Base-by-base conservation (phyloP, 2,113 vertebrate species). In the Tamias sibiricus region DNA sequence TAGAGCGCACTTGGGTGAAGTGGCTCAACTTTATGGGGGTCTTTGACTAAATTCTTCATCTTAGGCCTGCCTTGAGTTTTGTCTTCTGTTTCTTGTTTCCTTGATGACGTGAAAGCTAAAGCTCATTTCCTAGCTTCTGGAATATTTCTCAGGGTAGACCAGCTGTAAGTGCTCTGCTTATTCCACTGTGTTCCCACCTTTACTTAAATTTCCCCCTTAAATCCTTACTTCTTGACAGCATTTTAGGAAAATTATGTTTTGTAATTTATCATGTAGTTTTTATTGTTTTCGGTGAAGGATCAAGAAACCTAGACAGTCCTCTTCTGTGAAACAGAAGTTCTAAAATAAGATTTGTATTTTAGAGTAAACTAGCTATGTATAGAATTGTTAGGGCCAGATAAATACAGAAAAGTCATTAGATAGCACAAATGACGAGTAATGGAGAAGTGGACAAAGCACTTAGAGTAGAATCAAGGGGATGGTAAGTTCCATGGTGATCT, bases 51-150 rank as follows among this genome's bases (percentile, higher is more conserved):
- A 17, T 20, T 69, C 40, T 2, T 71, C 32, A 42, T 11, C 47
- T 71, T 59, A n/a, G 47, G 17, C 82, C 24, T 40, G 28, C 9
- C 12, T 49, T 49, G 14, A 22, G 32, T 37, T 57, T 87, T 44
- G n/a, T 59, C 79, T 83, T 74, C 32, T 57, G 16, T 83, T 59
- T 87, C 52, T 69, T 44, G 59, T 68, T 81, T 59, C 54, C 24
- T 59, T 47, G 47, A 84, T 57, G 87, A 47, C 28, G 4, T 71
- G 64, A 86, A 69, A 69, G 19, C 49, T 28, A 9, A 52, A 47
- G 42, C 35, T 69, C 13, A 42, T 72, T 79, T 42, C 91, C 77
- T 66, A n/a, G 24, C 80, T 95, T 87, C 91, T 93, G 42, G 64
- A 79, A 90, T n/a, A 19, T 72, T 74, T 54, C 10, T 54, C 20